Evolutionary conservation across 2,888 invertebrate species (phyloP).

Genomic region (Nephrotoma appendiculata): DNA sequence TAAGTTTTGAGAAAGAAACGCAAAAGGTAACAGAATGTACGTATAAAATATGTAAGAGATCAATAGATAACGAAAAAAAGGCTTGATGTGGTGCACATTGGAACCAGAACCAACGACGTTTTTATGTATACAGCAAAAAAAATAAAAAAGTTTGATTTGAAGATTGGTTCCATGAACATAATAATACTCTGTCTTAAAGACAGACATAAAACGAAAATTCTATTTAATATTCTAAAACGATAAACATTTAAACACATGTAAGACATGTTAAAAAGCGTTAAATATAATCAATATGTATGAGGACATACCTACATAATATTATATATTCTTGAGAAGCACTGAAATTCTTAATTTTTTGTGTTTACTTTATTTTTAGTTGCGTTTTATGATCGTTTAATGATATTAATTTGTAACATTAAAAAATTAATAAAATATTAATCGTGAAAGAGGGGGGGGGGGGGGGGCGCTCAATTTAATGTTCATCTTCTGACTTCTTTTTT

Average conservation of each 20-base stretch:
- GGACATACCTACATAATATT: neutral
- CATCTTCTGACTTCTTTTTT: no score
- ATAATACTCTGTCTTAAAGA: neutral
- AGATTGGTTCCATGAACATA: neutral
- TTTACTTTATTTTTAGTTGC: neutral
- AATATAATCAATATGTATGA: slow-evolving; percentile 5
- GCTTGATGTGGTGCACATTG: neutral
- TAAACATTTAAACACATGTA: slow-evolving; percentile 3
- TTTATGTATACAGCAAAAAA: neutral
- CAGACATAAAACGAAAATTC: neutral
- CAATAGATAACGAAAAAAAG: neutral
- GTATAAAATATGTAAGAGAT: neutral
- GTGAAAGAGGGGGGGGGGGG: no score
- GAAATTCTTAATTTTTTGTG: neutral
- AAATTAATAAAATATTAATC: no score
- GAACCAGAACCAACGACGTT: neutral
- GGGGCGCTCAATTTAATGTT: no score
- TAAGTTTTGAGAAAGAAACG: neutral
- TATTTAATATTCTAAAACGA: slow-evolving; percentile 3
- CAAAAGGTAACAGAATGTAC: neutral
- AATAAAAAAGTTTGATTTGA: neutral
- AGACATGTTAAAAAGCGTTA: slow-evolving; percentile 2
- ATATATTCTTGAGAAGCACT: neutral
- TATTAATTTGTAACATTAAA: neutral
- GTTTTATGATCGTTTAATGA: neutral